Percentiles rank a stretch among this genome's conserved stretches.
Conservation (phyloP, 2,888 invertebrate genomes). For the Ditula angustiorana region DNA sequence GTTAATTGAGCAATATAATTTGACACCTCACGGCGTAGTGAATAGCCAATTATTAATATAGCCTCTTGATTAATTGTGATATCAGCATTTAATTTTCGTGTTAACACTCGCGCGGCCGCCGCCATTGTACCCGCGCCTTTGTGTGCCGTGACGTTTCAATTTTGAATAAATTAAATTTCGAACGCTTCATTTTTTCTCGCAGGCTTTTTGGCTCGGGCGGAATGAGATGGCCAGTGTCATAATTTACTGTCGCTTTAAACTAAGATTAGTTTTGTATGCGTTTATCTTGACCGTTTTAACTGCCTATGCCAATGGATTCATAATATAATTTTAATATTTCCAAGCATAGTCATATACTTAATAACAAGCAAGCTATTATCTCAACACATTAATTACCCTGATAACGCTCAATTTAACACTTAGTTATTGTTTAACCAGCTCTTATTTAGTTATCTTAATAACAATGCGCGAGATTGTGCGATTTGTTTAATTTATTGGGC, state of each 20-base stretch:
- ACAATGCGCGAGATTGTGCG: slow-evolving; percentile 23
- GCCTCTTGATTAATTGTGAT: slow-evolving; percentile 85
- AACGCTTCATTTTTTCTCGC: slow-evolving; percentile 81
- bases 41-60: slow-evolving; percentile 85
- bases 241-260: slow-evolving; percentile 78
- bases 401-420: slow-evolving; percentile 29
- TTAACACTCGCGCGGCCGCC: slow-evolving; percentile 76
- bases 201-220: slow-evolving; percentile 66
- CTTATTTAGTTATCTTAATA: slow-evolving; percentile 30
- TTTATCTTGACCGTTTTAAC: slow-evolving; percentile 58
- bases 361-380: slow-evolving; percentile 8
- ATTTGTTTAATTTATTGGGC: slow-evolving; percentile 42
- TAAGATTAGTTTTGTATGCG: slow-evolving; percentile 66
- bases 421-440: slow-evolving; percentile 40
- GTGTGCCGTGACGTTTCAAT: slow-evolving; percentile 84
- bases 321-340: neutral
- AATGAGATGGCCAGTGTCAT: slow-evolving; percentile 78
- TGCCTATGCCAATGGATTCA: slow-evolving; percentile 45
- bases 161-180: slow-evolving; percentile 86
- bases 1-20: slow-evolving; percentile 85
- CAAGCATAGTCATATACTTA: slow-evolving; percentile 1
- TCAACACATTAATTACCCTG: slow-evolving; percentile 23
- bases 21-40: slow-evolving; percentile 83
- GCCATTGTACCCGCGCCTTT: slow-evolving; percentile 80
- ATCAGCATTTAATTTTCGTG: slow-evolving; percentile 86